Evolutionary conservation across 2,797 vertebrate species (phyloP).

Genomic region (Syngnathus acus): DNA sequence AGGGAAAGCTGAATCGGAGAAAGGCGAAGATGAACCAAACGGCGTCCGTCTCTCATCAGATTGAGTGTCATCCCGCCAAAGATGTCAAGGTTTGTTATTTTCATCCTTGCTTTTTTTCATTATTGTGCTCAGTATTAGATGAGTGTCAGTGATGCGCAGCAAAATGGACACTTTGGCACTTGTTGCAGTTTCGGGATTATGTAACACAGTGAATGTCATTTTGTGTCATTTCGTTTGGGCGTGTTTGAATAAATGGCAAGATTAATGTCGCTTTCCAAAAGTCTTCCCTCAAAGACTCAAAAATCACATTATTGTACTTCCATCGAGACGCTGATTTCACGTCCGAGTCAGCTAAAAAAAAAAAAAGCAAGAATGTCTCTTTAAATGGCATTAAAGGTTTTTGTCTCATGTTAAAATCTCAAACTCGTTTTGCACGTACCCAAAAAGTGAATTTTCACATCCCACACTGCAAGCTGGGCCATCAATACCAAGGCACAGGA

Average conservation of each 20-base stretch:
- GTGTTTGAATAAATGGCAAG: neutral
- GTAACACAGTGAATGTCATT: neutral
- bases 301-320: neutral
- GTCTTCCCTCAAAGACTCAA: neutral
- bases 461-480: conserved; percentile 1
- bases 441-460: neutral
- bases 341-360: neutral
- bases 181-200: conserved; percentile 2
- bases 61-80: conserved; percentile 51
- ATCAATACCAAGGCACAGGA: neutral
- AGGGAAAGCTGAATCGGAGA: neutral
- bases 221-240: neutral
- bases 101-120: neutral
- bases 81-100: conserved; percentile 45
- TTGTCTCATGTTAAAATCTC: neutral
- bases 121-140: neutral
- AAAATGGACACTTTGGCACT: neutral
- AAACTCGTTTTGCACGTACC: neutral
- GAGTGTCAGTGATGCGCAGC: neutral
- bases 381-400: neutral
- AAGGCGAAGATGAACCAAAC: conserved; percentile 58
- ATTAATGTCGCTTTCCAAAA: neutral
- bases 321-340: neutral
- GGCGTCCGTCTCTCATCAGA: conserved; percentile 62
- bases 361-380: neutral